Base-by-base conservation (phyloP, 2,797 vertebrate species). In the Mormyrus proboscirostris region DNA sequence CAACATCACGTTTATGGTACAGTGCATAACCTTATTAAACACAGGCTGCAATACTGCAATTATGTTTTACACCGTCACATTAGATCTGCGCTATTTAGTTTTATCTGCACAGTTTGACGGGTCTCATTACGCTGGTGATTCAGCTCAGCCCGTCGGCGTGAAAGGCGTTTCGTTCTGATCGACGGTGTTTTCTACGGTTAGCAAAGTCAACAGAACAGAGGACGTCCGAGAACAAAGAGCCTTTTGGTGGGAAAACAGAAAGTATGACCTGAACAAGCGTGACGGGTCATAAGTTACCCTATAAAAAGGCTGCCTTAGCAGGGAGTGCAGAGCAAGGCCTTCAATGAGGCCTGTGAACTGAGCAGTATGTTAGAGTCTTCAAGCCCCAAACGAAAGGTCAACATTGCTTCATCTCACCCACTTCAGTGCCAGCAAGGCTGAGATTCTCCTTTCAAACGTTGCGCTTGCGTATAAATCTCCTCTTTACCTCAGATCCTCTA, bases 171-270 rank as follows among this genome's bases (percentile, higher is more conserved):
- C 50, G n/a, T 50, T 84, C 79, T 2, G 79, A 84, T 50, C 79
- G 0, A 84, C 79, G 10, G 79, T n/a, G 79, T 84, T 84, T 84
- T 84, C n/a, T 22, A 10, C 47, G n/a, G 7, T 50, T 50, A 50
- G 79, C 79, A 50, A 84, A 84, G 41, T 84, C 73, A 79, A 79
- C 73, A 79, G 79, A 8, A 84, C 79, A 44, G 79, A 47, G 47
- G 19, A 50, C 8, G 8, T 2, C 41, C 7, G 79, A 5, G n/a
- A 8, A 50, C 79, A 50, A 84, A 84, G 79, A 22, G 79, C 44
- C 79, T 22, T 50, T 84, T 84, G 44, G 79, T 22, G 47, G 22
- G 47, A 84, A 84, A 84, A 47, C 79, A 50, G 47, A 84, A 84
- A 50, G 44, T 47, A 47, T 84, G 79, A 50, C 41, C n/a, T 49